Evolutionary conservation across 2,888 invertebrate genomes (phyloP).

Genomic region (Imbricaverruca yamaguchii): DNA sequence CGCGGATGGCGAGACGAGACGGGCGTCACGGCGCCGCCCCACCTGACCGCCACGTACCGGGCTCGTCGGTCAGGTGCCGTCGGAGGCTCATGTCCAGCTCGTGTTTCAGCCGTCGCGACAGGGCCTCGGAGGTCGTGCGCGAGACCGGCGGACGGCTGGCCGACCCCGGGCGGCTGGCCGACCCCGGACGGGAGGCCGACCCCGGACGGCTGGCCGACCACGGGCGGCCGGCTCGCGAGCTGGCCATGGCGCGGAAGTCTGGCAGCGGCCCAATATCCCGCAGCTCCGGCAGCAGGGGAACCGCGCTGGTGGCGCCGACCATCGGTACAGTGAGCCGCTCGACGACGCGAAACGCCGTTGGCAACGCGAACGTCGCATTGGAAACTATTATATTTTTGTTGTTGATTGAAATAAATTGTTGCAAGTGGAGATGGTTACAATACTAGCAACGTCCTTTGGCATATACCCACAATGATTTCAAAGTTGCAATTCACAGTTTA

Average conservation of each 20-base stretch:
- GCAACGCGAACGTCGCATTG: too few relatives aligned
- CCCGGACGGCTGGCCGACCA: background rate
- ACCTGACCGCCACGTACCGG: background rate
- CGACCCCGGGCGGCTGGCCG: background rate
- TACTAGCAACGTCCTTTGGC: too few relatives aligned
- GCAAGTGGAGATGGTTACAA: too few relatives aligned
- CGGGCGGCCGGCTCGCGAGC: background rate
- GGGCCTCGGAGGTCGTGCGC: background rate
- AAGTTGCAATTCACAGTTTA: too few relatives aligned
- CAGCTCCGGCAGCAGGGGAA: slow-evolving; percentile 18
- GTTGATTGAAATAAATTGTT: too few relatives aligned
- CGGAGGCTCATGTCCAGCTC: background rate
- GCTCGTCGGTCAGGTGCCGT: slow-evolving; percentile 1
- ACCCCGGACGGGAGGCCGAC: background rate
- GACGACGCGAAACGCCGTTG: too few relatives aligned
- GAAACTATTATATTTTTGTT: too few relatives aligned
- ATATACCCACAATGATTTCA: too few relatives aligned
- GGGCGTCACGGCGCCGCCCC: too few relatives aligned
- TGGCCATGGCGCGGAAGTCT: background rate
- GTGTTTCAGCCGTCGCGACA: background rate
- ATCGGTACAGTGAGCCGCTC: too few relatives aligned
- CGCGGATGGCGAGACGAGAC: too few relatives aligned
- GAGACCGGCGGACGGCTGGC: background rate
- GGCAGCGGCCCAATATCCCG: background rate
- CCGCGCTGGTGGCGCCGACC: background rate